A percentile compares a stretch with the other conserved stretches of the same genome.
phyloP scores from a whole-genome alignment of 92 coral and sea anemone species.

The Zoanthus sansibaricus region DNA sequence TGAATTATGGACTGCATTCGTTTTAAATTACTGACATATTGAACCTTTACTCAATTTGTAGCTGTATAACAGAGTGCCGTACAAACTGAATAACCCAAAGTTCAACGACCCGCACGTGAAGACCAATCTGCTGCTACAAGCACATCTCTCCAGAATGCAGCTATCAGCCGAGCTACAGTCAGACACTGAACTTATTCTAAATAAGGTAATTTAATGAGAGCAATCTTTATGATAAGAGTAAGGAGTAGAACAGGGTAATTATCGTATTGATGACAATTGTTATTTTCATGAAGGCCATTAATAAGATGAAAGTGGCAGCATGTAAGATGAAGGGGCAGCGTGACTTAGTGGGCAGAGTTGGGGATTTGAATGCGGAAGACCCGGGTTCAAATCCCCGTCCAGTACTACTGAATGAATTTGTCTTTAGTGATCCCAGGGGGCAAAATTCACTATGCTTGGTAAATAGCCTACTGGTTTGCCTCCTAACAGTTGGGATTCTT shows the following conservation, averaged over 20 bases:
- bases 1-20: background rate
- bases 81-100: slow-evolving; percentile 92
- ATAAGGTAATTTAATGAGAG: slow-evolving; percentile 66
- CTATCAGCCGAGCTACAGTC: slow-evolving; percentile 98
- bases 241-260: too few species aligned
- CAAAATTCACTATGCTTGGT: too few species aligned
- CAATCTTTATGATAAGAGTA: background rate
- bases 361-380: too few species aligned
- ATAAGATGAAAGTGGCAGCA: too few species aligned
- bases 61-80: slow-evolving; percentile 92
- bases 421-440: too few species aligned
- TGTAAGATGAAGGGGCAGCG: too few species aligned
- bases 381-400: too few species aligned
- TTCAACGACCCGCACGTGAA: slow-evolving; percentile 98
- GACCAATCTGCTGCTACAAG: slow-evolving; percentile 95
- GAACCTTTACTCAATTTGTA: slow-evolving; percentile 10
- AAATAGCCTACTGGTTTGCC: too few species aligned
- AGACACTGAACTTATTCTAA: slow-evolving; percentile 92
- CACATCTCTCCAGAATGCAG: slow-evolving; percentile 92
- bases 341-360: too few species aligned
- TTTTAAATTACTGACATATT: background rate
- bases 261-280: background rate
- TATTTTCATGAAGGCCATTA: too few species aligned
- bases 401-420: too few species aligned
- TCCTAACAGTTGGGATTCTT: too few species aligned